Evolutionary conservation across 2,797 vertebrate genomes (phyloP).

Genomic region (Lepus townsendii): DNA sequence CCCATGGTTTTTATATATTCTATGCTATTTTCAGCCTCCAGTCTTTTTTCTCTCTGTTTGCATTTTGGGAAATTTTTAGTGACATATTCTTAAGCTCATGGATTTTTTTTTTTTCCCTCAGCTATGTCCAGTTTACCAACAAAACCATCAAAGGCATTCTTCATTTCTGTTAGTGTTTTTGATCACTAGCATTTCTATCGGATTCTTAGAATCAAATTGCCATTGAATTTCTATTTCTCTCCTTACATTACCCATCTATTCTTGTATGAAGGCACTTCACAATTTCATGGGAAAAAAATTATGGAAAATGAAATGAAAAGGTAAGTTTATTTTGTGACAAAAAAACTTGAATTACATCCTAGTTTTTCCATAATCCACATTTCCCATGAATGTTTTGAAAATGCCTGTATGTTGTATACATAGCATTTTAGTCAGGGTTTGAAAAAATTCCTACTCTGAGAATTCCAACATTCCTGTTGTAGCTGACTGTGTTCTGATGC

Average conservation of each 20-base stretch:
- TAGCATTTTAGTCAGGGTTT: conserved; percentile 48
- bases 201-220: conserved; percentile 12
- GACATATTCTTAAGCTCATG: neutral
- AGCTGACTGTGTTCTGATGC: neutral
- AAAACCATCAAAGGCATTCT: conserved; percentile 3
- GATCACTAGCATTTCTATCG: neutral
- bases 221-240: conserved; percentile 13
- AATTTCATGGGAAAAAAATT: no score
- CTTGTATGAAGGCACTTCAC: neutral
- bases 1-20: neutral
- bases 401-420: neutral
- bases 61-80: neutral
- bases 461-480: conserved; percentile 3
- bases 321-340: no score
- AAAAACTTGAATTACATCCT: no score
- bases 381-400: no score
- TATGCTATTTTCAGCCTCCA: neutral
- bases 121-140: neutral
- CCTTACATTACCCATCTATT: conserved; percentile 51
- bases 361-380: no score
- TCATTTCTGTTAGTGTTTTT: neutral
- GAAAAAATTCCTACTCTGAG: conserved; percentile 56
- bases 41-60: neutral
- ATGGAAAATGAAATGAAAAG: no score
- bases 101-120: neutral